Conservation (phyloP, 2,888 invertebrate species). For the Sussaba pulchella region DNA sequence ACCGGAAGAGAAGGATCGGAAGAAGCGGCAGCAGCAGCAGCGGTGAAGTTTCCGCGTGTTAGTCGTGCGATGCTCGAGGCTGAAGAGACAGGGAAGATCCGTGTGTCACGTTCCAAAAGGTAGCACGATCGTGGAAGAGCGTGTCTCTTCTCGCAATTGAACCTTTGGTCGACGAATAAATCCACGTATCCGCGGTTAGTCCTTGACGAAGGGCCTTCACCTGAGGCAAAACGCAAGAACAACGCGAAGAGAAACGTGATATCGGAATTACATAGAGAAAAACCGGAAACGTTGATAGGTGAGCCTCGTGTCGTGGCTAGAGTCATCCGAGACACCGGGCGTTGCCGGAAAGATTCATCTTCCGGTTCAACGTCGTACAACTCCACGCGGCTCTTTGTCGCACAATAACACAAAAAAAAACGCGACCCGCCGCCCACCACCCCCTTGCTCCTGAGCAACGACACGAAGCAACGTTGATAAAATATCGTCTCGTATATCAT, state of each 20-base stretch:
- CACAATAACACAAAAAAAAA: background rate
- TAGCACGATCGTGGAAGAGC: conserved; percentile 68
- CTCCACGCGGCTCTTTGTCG: conserved; percentile 32
- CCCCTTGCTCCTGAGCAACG: background rate
- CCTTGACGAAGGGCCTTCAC: conserved; percentile 37
- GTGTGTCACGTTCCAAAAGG: conserved; percentile 69
- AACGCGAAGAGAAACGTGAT: conserved; percentile 4
- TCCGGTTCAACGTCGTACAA: conserved; percentile 44
- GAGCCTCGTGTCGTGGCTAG: conserved; percentile 31
- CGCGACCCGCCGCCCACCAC: no score
- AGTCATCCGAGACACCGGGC: conserved; percentile 56
- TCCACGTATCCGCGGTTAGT: conserved; percentile 42
- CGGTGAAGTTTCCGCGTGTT: conserved; percentile 61
- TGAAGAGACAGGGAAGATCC: conserved; percentile 66
- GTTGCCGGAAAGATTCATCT: conserved; percentile 55
- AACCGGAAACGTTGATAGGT: conserved; percentile 17
- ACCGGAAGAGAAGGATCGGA: conserved; percentile 46
- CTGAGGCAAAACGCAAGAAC: conserved; percentile 15
- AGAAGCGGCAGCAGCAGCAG: conserved; percentile 62
- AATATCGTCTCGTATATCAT: conserved; percentile 51
- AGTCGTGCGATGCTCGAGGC: conserved; percentile 69
- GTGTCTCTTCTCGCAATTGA: conserved; percentile 47
- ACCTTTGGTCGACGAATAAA: conserved; percentile 50
- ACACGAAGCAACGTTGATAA: conserved; percentile 24
- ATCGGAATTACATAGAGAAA: conserved; percentile 17